Conservation (phyloP, 2,797 vertebrate genomes). For the Rhinogobio ventralis region DNA sequence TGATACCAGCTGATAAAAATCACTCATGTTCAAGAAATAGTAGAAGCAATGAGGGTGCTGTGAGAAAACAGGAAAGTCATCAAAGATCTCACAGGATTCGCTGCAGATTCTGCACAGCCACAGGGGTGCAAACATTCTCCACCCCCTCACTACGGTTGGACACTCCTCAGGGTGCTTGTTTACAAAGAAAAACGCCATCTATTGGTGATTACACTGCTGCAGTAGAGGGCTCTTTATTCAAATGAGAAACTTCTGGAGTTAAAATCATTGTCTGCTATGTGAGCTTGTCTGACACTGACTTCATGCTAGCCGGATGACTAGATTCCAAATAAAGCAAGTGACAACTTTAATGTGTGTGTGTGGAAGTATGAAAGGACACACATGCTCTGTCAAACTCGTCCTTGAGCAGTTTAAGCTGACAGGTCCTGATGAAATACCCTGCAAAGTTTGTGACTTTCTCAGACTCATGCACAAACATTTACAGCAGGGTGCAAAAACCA, state of each 20-base stretch:
- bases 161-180: constrained; percentile 61
- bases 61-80: not conserved
- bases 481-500: not conserved
- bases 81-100: not conserved
- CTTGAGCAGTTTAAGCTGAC: not conserved
- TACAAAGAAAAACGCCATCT: constrained; percentile 63
- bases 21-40: not conserved
- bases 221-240: constrained; percentile 65
- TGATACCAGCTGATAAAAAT: not conserved
- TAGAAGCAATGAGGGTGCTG: not conserved
- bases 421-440: constrained; percentile 35
- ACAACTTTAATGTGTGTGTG: not conserved
- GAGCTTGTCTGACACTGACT: constrained; percentile 3
- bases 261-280: constrained; percentile 39
- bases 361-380: constrained; percentile 3
- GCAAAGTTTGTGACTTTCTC: not conserved
- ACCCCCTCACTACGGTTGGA: constrained; percentile 55
- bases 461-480: not conserved
- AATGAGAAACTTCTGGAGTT: constrained; percentile 52
- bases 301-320: not conserved
- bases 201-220: constrained; percentile 60
- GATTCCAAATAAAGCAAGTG: constrained; percentile 25
- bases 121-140: constrained; percentile 17
- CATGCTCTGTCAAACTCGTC: not conserved
- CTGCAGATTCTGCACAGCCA: not conserved